Conservation (phyloP, 2,113 vertebrate species). For the Bos indicus region DNA sequence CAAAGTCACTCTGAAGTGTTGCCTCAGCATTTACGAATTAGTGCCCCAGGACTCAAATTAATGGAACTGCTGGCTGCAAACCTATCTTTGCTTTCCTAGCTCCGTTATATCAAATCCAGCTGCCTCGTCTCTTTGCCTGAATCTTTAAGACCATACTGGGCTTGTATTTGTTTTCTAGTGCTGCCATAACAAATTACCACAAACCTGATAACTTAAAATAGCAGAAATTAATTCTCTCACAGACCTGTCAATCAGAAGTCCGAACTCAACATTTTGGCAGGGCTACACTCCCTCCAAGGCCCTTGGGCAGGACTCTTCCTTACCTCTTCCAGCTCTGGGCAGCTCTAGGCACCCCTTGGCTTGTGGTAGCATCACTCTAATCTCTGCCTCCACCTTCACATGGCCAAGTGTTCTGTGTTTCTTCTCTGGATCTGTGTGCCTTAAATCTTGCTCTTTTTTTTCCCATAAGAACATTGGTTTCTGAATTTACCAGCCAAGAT, state of each 20-base stretch:
- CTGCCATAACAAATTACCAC: not conserved
- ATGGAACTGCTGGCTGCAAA: constrained; percentile 29
- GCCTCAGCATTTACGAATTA: constrained; percentile 13
- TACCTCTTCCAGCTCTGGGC: not conserved
- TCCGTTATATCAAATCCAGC: not conserved
- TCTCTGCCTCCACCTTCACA: too few relatives aligned
- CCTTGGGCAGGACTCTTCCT: not conserved
- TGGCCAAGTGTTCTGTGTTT: too few relatives aligned
- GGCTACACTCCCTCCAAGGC: not conserved
- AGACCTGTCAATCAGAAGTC: not conserved
- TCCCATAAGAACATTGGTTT: not conserved
- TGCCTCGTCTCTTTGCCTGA: not conserved
- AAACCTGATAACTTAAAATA: not conserved
- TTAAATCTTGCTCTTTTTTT: not conserved
- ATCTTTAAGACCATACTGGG: not conserved
- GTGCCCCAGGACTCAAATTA: constrained; percentile 33
- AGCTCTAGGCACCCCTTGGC: not conserved
- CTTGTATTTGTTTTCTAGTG: not conserved
- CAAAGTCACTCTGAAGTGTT: constrained; percentile 33
- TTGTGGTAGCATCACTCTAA: accelerated
- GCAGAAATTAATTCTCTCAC: not conserved
- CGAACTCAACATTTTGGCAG: not conserved
- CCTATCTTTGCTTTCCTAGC: not conserved
- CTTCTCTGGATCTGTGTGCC: not conserved
- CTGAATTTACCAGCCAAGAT: too few relatives aligned